Conservation (phyloP, 2,888 invertebrate genomes). For the Syrphus vitripennis region DNA sequence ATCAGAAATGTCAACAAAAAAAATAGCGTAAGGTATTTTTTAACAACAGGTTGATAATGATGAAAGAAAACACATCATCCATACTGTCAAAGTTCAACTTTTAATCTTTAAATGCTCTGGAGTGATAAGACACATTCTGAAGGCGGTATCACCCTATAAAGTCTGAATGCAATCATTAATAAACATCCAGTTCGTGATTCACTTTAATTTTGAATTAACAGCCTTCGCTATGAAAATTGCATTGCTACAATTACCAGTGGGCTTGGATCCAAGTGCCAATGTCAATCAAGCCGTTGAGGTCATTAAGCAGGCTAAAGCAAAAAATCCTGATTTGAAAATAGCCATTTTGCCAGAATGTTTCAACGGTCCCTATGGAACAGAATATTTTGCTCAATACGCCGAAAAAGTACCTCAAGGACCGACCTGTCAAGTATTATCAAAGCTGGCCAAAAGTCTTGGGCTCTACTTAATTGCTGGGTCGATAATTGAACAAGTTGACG, state of each 20-base stretch:
- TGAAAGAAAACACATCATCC: background rate
- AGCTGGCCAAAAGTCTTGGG: conserved; percentile 88
- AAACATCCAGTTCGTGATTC: background rate
- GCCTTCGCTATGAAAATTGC: conserved; percentile 75
- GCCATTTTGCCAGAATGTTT: conserved; percentile 93
- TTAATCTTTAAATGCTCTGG: background rate
- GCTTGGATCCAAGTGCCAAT: conserved; percentile 73
- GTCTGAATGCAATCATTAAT: background rate
- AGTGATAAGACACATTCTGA: background rate
- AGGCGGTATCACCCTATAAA: conserved; percentile 2
- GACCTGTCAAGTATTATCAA: conserved; percentile 87
- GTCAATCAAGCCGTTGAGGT: conserved; percentile 74
- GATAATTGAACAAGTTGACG: conserved; percentile 88
- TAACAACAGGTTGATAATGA: background rate
- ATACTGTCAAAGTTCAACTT: background rate
- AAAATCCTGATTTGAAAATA: conserved; percentile 80
- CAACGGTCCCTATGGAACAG: conserved; percentile 94
- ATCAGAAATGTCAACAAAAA: background rate
- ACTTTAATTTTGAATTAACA: background rate
- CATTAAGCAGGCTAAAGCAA: conserved; percentile 74
- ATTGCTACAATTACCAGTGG: conserved; percentile 75
- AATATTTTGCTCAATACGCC: conserved; percentile 91
- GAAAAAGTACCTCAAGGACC: conserved; percentile 92
- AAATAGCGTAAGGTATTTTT: background rate
- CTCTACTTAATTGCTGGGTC: conserved; percentile 94